These are phyloP conservation scores for Idaea biselata DNA, from an alignment of 2,888 invertebrate species.

Conservation along the genomic window DNA sequence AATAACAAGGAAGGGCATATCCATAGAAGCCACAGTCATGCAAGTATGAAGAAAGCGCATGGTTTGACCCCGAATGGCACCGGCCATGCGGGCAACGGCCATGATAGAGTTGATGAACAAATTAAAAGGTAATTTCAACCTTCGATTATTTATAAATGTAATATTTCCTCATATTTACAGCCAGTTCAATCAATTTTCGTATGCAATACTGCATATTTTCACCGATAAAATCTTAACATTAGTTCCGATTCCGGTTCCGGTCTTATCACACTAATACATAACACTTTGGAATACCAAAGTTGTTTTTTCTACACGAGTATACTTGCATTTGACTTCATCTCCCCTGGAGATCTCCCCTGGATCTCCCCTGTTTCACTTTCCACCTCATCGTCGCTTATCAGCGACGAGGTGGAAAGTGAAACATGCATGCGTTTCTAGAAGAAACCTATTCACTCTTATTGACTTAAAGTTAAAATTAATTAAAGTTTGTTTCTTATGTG, in stretches of 20 bases:
- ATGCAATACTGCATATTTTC: not conserved
- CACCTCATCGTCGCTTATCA: no score
- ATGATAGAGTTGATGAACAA: conserved; percentile 56
- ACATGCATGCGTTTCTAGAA: no score
- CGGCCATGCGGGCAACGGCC: conserved; percentile 56
- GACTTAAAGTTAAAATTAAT: no score
- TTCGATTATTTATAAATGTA: conserved; percentile 2
- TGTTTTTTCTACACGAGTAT: no score
- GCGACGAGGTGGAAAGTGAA: no score
- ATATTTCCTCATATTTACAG: not conserved
- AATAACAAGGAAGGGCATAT: conserved; percentile 50
- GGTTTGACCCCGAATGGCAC: conserved; percentile 64
- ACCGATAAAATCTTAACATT: not conserved
- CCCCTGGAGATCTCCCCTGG: no score
- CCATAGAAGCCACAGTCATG: conserved; percentile 70
- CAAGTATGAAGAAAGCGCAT: conserved; percentile 67
- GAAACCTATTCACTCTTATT: no score
- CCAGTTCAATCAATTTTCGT: not conserved
- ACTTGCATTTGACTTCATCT: no score
- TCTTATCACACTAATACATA: not conserved
- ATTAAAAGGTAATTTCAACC: conserved; percentile 13
- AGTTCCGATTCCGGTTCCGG: not conserved
- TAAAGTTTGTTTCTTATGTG: no score
- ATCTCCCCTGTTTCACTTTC: no score
- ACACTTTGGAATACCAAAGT: no score